Evolutionary conservation across 1,140 invertebrate genomes (phyloP).

Genomic region (Druon quercuslanigerum): DNA sequence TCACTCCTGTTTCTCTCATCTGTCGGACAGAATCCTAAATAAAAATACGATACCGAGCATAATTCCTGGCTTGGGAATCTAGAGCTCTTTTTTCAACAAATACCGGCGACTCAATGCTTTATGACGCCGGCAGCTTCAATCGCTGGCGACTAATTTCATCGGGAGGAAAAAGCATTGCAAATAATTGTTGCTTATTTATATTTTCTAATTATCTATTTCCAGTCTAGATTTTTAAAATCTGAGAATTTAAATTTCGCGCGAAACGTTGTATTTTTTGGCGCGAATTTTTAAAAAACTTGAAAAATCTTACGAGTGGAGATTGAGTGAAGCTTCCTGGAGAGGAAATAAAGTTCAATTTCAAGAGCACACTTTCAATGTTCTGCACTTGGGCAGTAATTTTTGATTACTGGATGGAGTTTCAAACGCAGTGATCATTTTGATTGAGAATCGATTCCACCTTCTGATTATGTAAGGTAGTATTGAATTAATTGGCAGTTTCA

Average conservation of each 20-base stretch:
- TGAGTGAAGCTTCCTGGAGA: too few species aligned
- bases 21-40: constrained; percentile 18
- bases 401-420: neutral
- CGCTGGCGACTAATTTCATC: constrained; percentile 6
- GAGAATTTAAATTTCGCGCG: too few species aligned
- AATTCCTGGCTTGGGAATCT: constrained; percentile 16
- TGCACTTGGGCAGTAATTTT: constrained; percentile 16
- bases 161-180: neutral
- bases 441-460: constrained; percentile 29
- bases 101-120: constrained; percentile 13
- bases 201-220: too few species aligned
- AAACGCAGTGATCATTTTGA: neutral
- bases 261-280: too few species aligned
- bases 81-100: constrained; percentile 4
- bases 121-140: neutral
- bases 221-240: too few species aligned
- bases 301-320: too few species aligned
- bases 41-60: constrained; percentile 19
- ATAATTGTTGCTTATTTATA: neutral
- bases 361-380: constrained; percentile 23
- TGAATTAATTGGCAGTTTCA: constrained; percentile 46
- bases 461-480: constrained; percentile 49
- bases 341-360: constrained; percentile 18
- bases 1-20: constrained; percentile 34
- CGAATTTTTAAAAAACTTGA: too few species aligned